Base-by-base conservation (phyloP, 2,113 vertebrate species). In the Protobothrops flavoviridis region DNA sequence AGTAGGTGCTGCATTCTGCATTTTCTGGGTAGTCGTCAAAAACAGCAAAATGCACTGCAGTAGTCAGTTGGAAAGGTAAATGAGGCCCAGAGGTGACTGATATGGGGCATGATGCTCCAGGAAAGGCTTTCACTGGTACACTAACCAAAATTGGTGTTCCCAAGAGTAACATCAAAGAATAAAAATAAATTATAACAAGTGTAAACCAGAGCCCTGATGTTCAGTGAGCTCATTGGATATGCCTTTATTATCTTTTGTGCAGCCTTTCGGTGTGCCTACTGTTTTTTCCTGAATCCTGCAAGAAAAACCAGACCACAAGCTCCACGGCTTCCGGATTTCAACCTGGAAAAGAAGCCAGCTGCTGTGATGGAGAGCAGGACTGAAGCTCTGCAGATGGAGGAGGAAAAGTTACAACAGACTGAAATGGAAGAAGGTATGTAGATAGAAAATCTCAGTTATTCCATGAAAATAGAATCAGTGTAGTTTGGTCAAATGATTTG, bases 261-360 rank as follows among this genome's bases (percentile, higher is more conserved):
- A 99, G 99, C 99, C 61, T 99, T 99, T 97, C 98, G 99, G 94
- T 99, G 99, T 97, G 99, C 99, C 53, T 99, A 99, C 97, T 99
- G 99, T 97, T 99, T 98, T 97, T 99, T 99, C 97, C 97, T 99
- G 97, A 99, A 99, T 97, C 99, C 99, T 96, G 99, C 99, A 90
- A 98, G 98, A 96, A 99, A 98, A 98, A 99, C 98, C 5, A 98
- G 99, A 93, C 99, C 99, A 48, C 99, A 98, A 95, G 99, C 99
- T 88, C 99, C 99, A 87, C 97, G 98, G 90, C 98, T 99, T 94
- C 97, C 98, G 24, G 98, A 99, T 89, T 98, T 98, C 94, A 97
- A 95, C 23, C 98, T 97, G 92, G 98, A 99, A 94, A 97, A 94
- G 93, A 98, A 96, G 87, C 95, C 69, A 52, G 53, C 94, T 57